Evolutionary conservation across 2,888 invertebrate species (phyloP).

Genomic region (Pardosa pseudoannulata): DNA sequence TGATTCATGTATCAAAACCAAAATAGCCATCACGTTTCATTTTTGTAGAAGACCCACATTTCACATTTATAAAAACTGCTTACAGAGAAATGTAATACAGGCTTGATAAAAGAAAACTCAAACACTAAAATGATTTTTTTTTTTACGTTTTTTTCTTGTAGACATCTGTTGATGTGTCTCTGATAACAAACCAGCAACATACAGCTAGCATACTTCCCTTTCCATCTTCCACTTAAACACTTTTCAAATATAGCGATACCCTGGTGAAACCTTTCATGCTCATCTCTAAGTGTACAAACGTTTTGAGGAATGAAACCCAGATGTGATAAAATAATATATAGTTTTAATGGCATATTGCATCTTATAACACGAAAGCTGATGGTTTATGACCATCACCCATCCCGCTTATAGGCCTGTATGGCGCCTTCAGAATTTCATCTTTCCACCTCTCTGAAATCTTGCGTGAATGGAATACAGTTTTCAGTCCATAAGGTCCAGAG

Average conservation of each 20-base stretch:
- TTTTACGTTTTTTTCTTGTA: neutral
- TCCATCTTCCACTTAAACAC: too few relatives aligned
- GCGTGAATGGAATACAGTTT: too few relatives aligned
- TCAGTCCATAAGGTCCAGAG: too few relatives aligned
- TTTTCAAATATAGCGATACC: too few relatives aligned
- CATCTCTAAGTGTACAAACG: too few relatives aligned
- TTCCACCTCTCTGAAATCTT: too few relatives aligned
- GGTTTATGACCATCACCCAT: too few relatives aligned
- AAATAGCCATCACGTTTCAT: neutral
- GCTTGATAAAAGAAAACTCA: neutral
- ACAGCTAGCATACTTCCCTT: constrained; percentile 7
- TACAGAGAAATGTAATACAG: neutral
- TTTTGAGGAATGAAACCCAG: too few relatives aligned
- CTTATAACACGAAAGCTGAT: neutral
- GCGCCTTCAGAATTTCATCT: too few relatives aligned
- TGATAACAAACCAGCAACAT: constrained; percentile 5
- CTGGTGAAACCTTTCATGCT: too few relatives aligned
- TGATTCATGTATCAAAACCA: neutral
- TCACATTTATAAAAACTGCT: neutral
- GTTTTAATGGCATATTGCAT: neutral
- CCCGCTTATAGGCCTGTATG: too few relatives aligned
- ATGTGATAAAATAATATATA: too few relatives aligned
- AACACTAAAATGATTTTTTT: neutral
- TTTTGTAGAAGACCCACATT: neutral
- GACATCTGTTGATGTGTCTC: neutral